Conservation (phyloP, 2,113 vertebrate genomes). For the Myxocyprinus asiaticus region DNA sequence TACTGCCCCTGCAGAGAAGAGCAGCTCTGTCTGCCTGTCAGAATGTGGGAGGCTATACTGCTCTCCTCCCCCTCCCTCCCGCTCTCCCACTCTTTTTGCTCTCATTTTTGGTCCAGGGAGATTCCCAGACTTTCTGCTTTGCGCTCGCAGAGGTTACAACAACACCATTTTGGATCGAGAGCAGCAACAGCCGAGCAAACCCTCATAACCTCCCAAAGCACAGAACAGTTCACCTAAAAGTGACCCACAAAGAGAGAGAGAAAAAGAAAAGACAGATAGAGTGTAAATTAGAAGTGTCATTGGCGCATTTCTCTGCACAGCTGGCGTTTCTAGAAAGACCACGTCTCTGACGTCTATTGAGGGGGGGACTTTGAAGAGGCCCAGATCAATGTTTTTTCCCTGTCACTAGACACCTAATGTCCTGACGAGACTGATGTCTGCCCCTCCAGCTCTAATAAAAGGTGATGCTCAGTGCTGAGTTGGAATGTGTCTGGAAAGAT, state of each 20-base stretch:
- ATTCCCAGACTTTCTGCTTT: conserved; percentile 49
- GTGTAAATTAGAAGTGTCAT: conserved; percentile 29
- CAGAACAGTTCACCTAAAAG: conserved; percentile 61
- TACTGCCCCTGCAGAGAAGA: conserved; percentile 36
- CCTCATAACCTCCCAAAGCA: conserved; percentile 48
- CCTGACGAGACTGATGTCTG: conserved; percentile 30
- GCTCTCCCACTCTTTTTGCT: conserved; percentile 18
- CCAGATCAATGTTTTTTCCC: conserved; percentile 58
- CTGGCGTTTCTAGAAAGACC: conserved; percentile 55
- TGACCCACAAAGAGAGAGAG: conserved; percentile 45
- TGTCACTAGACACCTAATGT: conserved; percentile 41
- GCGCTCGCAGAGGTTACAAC: conserved; percentile 57
- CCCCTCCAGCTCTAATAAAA: conserved; percentile 2
- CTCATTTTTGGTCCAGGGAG: conserved; percentile 45
- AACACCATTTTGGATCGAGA: conserved; percentile 61
- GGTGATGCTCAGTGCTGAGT: not conserved
- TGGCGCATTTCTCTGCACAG: conserved; percentile 13
- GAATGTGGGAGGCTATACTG: conserved; percentile 41
- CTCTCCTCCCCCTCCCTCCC: conserved; percentile 51
- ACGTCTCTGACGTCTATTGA: conserved; percentile 52
- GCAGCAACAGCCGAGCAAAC: conserved; percentile 57
- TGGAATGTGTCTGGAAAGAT: conserved; percentile 14
- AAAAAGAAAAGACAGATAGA: not conserved
- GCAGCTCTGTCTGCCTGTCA: conserved; percentile 60
- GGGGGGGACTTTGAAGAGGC: conserved; percentile 34